Base-by-base conservation (phyloP, 2,888 invertebrate genomes). In the Acheta domesticus region DNA sequence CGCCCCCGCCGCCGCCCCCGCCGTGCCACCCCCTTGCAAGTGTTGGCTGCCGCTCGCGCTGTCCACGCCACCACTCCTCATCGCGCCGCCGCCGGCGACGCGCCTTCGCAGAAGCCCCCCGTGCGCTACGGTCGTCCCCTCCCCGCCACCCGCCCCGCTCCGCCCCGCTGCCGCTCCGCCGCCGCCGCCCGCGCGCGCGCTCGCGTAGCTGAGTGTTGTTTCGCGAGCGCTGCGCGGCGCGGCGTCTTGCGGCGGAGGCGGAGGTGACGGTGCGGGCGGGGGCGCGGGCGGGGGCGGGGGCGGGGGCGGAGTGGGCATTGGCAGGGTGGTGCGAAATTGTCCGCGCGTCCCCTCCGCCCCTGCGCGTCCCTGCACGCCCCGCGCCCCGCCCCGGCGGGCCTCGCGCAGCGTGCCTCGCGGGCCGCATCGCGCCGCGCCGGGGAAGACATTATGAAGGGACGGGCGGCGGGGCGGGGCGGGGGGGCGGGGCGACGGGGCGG, bases 371-470 rank as follows among this genome's bases (percentile, higher is more conserved):
- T 8, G 5, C 5, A 8, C 21, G 48, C n/a, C 73, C 48, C 49
- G 78, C 79, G 76, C 81, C 80, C 78, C 75, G 62, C 77, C 36
- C 48, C 75, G 62, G 74, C n/a, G 48, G 23, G 23, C 49, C 21
- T n/a, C 14, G 3, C 20, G 48, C n/a, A 48, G 21, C 36, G 78
- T 79, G 76, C 81, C 80, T 78, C 75, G 48, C 77, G 23, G 74
- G 49, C 62, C 19, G 48, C 16, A 21, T 21, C 49, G 79, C 79
- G 76, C 81, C 80, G 79, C 75, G 73, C 74, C 48, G 74, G 49
- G 74, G 62, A 48, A 21, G 36, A 74, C 48, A 75, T 48, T 74
- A 76, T 36, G 36, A 77, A 48, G 20, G 80, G 48, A 20, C 16
- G 49, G 48, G 48, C 16, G 49, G 19, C 20, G 19, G n/a, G 49